Conservation (phyloP, 2,113 vertebrate species). For the Pelodiscus sinensis region DNA sequence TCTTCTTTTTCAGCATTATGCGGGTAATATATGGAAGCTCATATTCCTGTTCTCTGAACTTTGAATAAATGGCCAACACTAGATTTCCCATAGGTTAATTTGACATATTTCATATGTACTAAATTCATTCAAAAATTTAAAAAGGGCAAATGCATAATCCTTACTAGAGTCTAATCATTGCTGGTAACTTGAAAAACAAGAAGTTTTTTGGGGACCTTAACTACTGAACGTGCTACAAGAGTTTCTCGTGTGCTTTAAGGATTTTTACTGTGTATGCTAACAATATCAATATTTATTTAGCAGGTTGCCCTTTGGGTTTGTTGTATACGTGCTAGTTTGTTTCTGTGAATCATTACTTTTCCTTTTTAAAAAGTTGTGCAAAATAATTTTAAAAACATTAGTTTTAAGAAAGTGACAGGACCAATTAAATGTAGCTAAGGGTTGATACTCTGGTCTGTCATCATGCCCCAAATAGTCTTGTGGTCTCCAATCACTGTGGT, state of each 20-base stretch:
- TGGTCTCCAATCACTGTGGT: not conserved
- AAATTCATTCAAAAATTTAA: not conserved
- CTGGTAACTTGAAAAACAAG: not conserved
- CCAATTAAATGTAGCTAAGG: not conserved
- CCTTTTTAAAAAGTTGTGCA: not conserved
- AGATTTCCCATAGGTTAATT: too few species aligned
- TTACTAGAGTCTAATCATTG: not conserved
- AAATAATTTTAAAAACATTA: not conserved
- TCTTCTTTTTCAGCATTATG: not conserved
- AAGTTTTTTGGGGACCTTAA: not conserved
- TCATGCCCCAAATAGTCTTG: not conserved
- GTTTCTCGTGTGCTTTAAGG: too few species aligned
- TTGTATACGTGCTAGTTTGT: not conserved
- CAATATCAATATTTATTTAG: not conserved
- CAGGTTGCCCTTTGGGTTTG: not conserved
- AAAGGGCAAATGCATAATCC: too few species aligned
- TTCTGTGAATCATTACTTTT: not conserved
- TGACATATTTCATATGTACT: not conserved
- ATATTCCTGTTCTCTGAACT: not conserved
- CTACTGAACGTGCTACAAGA: not conserved
- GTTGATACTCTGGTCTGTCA: not conserved
- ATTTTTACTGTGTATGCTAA: not conserved
- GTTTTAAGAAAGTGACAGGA: not conserved
- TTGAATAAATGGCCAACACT: not conserved
- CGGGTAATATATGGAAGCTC: not conserved